These are phyloP conservation scores for Charadrius vociferus DNA, from an alignment of 2,113 vertebrate genomes.

Conservation along the genomic window DNA sequence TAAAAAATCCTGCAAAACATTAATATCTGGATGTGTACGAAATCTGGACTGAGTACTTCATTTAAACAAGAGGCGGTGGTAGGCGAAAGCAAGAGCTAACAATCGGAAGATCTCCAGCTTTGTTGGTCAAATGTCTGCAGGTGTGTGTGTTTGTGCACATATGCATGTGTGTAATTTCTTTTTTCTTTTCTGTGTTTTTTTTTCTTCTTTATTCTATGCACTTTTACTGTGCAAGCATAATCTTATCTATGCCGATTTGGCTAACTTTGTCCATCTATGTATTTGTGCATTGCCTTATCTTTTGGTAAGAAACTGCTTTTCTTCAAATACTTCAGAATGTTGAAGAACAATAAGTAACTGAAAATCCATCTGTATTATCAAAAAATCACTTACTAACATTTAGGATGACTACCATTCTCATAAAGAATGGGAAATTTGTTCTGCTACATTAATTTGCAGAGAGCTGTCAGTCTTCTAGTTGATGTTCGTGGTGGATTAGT, in stretches of 20 bases:
- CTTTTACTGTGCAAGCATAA: neutral
- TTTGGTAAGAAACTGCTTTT: constrained; percentile 24
- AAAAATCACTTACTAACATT: constrained; percentile 12
- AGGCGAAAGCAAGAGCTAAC: neutral
- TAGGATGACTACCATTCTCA: neutral
- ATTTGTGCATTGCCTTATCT: neutral
- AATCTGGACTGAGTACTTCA: neutral
- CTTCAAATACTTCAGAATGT: constrained; percentile 13
- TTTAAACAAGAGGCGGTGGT: neutral
- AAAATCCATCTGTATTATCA: neutral
- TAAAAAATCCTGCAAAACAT: constrained; percentile 33
- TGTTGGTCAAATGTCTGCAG: neutral
- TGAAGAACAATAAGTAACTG: constrained; percentile 6
- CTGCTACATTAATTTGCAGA: neutral
- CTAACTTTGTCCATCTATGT: neutral
- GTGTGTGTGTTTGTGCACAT: neutral
- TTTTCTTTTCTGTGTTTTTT: neutral
- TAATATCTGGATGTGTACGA: neutral
- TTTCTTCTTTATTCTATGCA: neutral
- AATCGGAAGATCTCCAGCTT: neutral
- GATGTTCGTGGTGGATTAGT: constrained; percentile 62
- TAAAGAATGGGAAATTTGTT: constrained; percentile 34
- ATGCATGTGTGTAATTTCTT: neutral
- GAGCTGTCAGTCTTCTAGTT: constrained; percentile 62
- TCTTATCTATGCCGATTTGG: neutral